These are phyloP conservation scores for Sporophila hypoxantha DNA, from an alignment of 2,113 vertebrate genomes.

Conservation along the genomic window DNA sequence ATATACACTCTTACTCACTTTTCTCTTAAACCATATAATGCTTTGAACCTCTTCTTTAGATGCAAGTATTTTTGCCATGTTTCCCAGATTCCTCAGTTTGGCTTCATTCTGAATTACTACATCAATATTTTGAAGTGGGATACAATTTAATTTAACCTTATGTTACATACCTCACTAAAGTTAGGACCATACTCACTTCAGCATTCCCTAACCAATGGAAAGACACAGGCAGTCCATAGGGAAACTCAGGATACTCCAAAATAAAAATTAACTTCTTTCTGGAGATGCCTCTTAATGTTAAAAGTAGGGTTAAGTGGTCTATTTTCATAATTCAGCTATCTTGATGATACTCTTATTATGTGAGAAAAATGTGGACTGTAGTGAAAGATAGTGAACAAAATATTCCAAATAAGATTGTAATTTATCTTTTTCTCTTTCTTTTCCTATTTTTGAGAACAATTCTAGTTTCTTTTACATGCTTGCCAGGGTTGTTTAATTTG, in stretches of 20 bases:
- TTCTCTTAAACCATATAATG: not conserved
- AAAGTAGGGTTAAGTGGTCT: not conserved
- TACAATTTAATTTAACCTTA: not conserved
- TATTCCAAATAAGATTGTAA: not conserved
- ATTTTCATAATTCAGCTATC: not conserved
- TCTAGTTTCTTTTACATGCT: not conserved
- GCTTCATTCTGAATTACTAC: not conserved
- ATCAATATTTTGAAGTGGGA: not conserved
- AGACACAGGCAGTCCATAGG: not conserved
- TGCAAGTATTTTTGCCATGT: not conserved
- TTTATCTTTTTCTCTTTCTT: not conserved
- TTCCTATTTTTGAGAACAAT: not conserved
- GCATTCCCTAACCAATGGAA: not conserved
- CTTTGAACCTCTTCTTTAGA: not conserved
- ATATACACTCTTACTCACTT: not conserved
- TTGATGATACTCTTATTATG: not conserved
- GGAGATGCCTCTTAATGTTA: not conserved
- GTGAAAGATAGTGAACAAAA: not conserved
- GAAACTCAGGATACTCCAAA: not conserved
- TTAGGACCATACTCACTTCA: not conserved
- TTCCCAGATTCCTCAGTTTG: not conserved
- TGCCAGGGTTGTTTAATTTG: not conserved
- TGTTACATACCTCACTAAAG: not conserved
- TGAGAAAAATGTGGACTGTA: not conserved
- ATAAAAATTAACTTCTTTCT: not conserved